Evolutionary conservation across 1,140 invertebrate genomes (phyloP).

Genomic region (Nephotettix cincticeps): DNA sequence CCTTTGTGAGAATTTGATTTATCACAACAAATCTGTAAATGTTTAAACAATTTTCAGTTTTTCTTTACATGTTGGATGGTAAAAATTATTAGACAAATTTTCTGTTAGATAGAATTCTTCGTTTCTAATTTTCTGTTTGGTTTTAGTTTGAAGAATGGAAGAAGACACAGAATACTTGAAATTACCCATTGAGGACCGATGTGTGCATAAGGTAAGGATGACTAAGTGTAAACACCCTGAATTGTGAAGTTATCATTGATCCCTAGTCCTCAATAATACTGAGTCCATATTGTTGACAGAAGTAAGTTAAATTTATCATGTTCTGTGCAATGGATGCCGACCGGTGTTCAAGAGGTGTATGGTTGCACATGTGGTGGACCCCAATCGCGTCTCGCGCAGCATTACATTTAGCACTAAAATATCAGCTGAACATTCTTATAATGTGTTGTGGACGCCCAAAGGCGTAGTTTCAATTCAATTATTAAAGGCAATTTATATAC

Average conservation of each 20-base stretch:
- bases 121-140: background rate
- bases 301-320: background rate
- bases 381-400: background rate
- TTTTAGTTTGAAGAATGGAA: conserved; percentile 60
- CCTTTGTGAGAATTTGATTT: background rate
- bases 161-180: conserved; percentile 92
- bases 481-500: background rate
- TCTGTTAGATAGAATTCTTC: background rate
- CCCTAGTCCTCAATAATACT: background rate
- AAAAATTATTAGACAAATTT: background rate
- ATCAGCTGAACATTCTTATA: no score
- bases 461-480: background rate
- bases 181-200: conserved; percentile 86
- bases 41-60: background rate
- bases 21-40: background rate
- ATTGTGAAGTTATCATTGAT: background rate
- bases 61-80: background rate
- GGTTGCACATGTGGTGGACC: background rate
- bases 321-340: background rate
- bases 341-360: no score
- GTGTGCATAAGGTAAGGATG: conserved; percentile 77
- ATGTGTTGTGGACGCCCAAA: no score
- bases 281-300: background rate
- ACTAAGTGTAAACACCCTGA: background rate
- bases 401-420: no score